A percentile compares a stretch with the other conserved stretches of the same genome.
phyloP scores from a whole-genome alignment of 2,113 vertebrate species.

The Neofelis nebulosa region DNA sequence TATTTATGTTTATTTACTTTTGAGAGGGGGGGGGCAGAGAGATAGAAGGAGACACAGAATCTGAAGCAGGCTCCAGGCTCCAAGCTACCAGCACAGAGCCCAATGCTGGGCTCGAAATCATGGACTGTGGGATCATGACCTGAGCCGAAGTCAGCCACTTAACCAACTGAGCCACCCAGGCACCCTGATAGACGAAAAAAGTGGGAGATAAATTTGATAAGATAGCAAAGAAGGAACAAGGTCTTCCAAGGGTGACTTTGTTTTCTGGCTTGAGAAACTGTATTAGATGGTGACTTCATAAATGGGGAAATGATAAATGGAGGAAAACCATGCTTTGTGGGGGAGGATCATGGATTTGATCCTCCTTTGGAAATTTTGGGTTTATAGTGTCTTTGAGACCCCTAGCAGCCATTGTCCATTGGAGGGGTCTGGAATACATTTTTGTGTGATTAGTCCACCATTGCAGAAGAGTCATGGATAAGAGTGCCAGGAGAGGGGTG shows the following conservation, averaged over 20 bases:
- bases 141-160: too few relatives aligned
- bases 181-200: background rate
- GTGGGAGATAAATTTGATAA: background rate
- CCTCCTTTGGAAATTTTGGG: background rate
- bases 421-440: background rate
- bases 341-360: background rate
- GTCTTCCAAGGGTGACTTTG: background rate
- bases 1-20: too few relatives aligned
- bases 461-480: background rate
- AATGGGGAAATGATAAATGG: background rate
- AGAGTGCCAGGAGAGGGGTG: background rate
- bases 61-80: too few relatives aligned
- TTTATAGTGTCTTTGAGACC: background rate
- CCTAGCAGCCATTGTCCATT: background rate
- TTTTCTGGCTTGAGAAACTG: background rate
- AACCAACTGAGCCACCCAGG: too few relatives aligned
- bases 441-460: background rate
- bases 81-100: too few relatives aligned
- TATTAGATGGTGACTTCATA: background rate
- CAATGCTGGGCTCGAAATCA: too few relatives aligned
- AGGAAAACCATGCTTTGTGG: background rate
- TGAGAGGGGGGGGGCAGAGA: too few relatives aligned
- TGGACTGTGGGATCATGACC: too few relatives aligned
- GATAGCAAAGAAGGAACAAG: background rate
- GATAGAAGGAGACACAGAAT: too few relatives aligned